Base-by-base conservation (phyloP, 2,888 invertebrate genomes). In the Epistrophella euchroma region DNA sequence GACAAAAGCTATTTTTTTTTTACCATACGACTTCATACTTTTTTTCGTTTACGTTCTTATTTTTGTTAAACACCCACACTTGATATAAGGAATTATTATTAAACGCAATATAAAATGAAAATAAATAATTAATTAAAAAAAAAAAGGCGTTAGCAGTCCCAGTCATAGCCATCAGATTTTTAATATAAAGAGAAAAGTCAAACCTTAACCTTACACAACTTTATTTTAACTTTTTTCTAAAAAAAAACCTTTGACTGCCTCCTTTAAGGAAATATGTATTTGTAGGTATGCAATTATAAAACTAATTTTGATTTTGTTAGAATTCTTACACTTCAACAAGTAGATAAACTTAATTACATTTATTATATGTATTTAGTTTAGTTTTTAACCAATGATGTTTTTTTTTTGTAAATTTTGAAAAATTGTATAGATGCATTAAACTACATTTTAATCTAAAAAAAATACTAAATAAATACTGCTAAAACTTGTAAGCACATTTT, bases 171-270 rank as follows among this genome's bases (percentile, higher is more conserved):
- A n/a, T n/a, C n/a, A n/a, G n/a, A n/a, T n/a, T n/a, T n/a, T n/a
- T n/a, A n/a, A n/a, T n/a, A n/a, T n/a, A n/a, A n/a, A n/a, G n/a
- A 50, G 7, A 11, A 50, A 22, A 22, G 13, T 4, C 10, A 5
- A 22, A 50, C 5, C 22, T 13, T 40, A 15, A 40, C 22, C 13
- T 50, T 9, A 11, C 0, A 47, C 3, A 19, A 19, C 17, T 28
- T 45, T n/a, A n/a, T 43, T 15, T 56, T 2, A 17, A 28, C 11
- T 13, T 17, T 17, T 10, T 56, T 56, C 10, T 0, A 19, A 35
- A 58, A 58, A n/a, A 58, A 58, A 58, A 17, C 17, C 56, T 58
- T 10, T 58, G 56, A 58, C 56, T 58, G 56, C 56, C 56, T 58
- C 56, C 56, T 58, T 13, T 58, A 58, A 58, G 35, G 35, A 55